Conservation (phyloP, 2,113 vertebrate species). For the Cyphomyrus discorhynchus region DNA sequence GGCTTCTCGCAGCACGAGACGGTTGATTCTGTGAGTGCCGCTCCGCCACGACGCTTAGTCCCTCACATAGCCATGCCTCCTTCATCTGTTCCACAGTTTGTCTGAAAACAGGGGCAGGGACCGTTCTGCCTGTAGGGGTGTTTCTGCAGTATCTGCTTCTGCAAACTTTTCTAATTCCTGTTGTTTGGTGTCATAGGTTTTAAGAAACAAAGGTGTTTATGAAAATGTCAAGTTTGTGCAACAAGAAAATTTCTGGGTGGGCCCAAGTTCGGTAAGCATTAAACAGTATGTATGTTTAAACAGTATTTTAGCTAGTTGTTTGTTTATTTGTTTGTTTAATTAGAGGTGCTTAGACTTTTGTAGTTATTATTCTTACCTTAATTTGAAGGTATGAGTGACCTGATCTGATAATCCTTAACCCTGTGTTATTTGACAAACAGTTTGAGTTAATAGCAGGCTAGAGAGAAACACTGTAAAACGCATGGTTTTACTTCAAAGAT, state of each 20-base stretch:
- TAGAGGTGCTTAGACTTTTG: background rate
- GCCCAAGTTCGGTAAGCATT: slow-evolving; percentile 88
- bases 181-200: slow-evolving; percentile 62
- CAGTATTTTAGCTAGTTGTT: background rate
- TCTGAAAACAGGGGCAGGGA: background rate
- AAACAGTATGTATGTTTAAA: background rate
- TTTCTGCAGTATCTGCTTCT: background rate
- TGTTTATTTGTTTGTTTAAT: background rate
- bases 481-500: background rate
- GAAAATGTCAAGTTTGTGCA: slow-evolving; percentile 98
- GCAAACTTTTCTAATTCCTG: background rate
- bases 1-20: slow-evolving; percentile 97
- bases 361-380: background rate
- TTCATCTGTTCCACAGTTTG: background rate
- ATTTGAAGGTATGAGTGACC: background rate
- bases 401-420: background rate
- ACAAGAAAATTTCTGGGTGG: slow-evolving; percentile 98
- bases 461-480: background rate
- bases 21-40: slow-evolving; percentile 89
- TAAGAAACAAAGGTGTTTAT: slow-evolving; percentile 94
- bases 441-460: background rate
- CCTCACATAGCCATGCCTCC: background rate
- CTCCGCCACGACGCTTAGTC: background rate
- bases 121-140: background rate
- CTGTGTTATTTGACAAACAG: background rate